Base-by-base conservation (phyloP, 1,140 invertebrate genomes). In the Drosophila mojavensis region DNA sequence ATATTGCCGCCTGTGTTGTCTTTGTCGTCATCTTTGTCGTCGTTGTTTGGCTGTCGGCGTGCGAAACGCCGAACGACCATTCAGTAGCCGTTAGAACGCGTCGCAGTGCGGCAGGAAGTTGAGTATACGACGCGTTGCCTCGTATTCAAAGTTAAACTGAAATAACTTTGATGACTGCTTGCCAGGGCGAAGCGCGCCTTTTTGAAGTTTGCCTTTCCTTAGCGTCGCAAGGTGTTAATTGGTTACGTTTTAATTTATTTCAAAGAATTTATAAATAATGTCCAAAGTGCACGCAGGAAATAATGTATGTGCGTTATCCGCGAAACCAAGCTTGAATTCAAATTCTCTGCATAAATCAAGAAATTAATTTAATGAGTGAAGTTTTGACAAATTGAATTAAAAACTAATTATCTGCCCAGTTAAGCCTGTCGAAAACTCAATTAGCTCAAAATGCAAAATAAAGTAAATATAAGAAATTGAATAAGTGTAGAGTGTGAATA, bases 1-100 rank as follows among this genome's bases (percentile, higher is more conserved):
- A 69, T 62, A 33, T 62, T 51, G 62, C 69, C 61, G 61, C 67
- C 58, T 51, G 71, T 61, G 71, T 61, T 68, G 55, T 59, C 28
- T 36, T 71, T 53, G 50, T 61, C 55, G 64, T 75, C 64, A 61
- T 62, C 66, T 45, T 62, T 39, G 69, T 58, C 50, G 69, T 74
- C 65, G 69, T 61, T 47, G 66, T 60, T 72, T 20, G 56, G 74
- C 56, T 72, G 56, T 74, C 70, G 64, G 62, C 51, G 51, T 77
- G 64, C 75, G 53, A 79, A 43, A 61, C 68, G 53, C 65, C 66
- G 66, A 62, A 43, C 71, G 71, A 45, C 33, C 58, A 69, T 82
- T 88, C 83, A 86, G 83, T 86, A 74, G 83, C 83, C 83, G 83
- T 88, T 83, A 68, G 83, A 79, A 83, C 79, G 83, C 79, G 79